Conservation (phyloP, 2,113 vertebrate genomes). For the Dicrurus megarhynchus region DNA sequence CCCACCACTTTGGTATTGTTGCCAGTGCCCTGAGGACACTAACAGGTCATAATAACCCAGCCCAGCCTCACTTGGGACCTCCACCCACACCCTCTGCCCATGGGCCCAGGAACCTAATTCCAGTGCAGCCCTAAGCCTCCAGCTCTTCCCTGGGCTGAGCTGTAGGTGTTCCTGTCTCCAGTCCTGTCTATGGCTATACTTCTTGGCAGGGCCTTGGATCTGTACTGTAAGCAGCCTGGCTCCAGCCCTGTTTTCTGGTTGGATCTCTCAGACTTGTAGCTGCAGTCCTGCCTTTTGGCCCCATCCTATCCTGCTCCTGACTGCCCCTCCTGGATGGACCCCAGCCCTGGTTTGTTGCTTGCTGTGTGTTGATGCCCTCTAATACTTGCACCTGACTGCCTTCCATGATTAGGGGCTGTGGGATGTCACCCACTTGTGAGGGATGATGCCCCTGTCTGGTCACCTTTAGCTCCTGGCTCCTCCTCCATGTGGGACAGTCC, state of each 20-base stretch:
- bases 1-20: background rate
- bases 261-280: background rate
- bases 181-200: rapidly evolving
- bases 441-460: no score
- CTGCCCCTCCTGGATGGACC: rapidly evolving
- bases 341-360: background rate
- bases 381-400: background rate
- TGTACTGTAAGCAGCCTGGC: background rate
- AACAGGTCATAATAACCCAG: background rate
- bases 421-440: rapidly evolving
- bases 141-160: background rate
- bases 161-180: background rate
- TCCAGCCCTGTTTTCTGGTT: background rate
- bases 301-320: background rate
- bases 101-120: background rate
- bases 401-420: background rate
- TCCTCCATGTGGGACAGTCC: background rate
- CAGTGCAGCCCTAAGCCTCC: background rate
- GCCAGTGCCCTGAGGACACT: background rate
- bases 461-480: background rate
- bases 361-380: background rate
- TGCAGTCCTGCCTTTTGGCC: background rate
- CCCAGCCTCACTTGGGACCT: background rate
- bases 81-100: rapidly evolving
- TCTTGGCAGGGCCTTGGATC: background rate